A percentile compares a stretch with the other conserved stretches of the same genome.
Conservation (phyloP, 2,888 invertebrate genomes). For the Stenodema calcarata region DNA sequence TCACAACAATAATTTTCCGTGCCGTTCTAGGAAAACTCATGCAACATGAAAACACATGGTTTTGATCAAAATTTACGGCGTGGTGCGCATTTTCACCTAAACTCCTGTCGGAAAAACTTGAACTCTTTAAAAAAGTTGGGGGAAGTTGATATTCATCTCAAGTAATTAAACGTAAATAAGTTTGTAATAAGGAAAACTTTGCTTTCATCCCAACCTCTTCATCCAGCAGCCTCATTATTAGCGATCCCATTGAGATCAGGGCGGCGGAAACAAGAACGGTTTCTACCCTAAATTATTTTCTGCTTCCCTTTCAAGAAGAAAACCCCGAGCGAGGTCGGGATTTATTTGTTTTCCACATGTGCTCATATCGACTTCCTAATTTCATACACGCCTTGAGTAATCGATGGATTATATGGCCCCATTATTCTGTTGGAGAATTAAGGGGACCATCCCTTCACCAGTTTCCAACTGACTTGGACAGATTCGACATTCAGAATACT, state of each 20-base stretch:
- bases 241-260: background rate
- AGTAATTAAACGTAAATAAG: background rate
- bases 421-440: no score
- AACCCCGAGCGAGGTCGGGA: background rate
- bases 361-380: no score
- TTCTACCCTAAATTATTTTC: background rate
- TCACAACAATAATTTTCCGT: no score
- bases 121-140: background rate
- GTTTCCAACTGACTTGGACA: no score
- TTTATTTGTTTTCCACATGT: background rate
- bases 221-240: background rate
- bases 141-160: background rate
- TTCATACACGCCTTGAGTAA: no score
- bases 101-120: background rate
- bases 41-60: no score
- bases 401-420: no score
- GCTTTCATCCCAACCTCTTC: background rate
- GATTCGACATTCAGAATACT: no score
- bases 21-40: no score
- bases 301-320: background rate
- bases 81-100: no score
- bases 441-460: no score
- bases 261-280: background rate
- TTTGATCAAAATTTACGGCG: no score
- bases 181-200: background rate